These are phyloP conservation scores for Ptyas mucosa DNA, from an alignment of 2,113 vertebrate species.

Conservation along the genomic window DNA sequence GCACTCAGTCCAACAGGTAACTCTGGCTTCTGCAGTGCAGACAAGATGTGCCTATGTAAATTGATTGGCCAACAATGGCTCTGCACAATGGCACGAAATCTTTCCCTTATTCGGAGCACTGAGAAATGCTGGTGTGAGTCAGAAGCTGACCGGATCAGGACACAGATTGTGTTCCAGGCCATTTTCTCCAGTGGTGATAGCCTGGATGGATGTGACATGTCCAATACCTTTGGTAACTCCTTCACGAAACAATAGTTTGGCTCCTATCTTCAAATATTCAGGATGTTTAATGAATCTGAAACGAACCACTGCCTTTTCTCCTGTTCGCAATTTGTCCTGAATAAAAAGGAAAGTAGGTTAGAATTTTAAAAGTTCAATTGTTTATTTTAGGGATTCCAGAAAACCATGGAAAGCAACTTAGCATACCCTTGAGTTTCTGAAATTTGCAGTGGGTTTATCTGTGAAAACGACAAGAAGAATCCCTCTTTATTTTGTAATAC, in stretches of 20 bases:
- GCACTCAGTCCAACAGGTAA: slow-evolving; percentile 23
- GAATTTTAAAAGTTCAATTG: neutral
- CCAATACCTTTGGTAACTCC: slow-evolving; percentile 97
- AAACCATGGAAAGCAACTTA: neutral
- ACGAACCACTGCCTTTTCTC: slow-evolving; percentile 93
- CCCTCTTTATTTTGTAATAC: neutral
- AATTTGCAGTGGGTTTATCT: neutral
- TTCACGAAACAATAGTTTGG: slow-evolving; percentile 95
- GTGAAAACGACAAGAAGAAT: neutral
- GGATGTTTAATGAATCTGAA: slow-evolving; percentile 98
- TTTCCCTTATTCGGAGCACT: slow-evolving; percentile 37
- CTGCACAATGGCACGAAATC: slow-evolving; percentile 22
- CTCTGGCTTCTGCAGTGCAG: slow-evolving; percentile 37
- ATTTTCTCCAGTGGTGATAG: slow-evolving; percentile 72
- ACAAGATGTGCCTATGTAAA: slow-evolving; percentile 23
- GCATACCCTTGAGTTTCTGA: neutral
- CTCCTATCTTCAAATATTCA: slow-evolving; percentile 94
- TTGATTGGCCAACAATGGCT: slow-evolving; percentile 49
- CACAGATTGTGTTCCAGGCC: slow-evolving; percentile 58
- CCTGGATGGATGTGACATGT: slow-evolving; percentile 90
- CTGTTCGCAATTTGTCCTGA: slow-evolving; percentile 93
- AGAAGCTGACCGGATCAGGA: slow-evolving; percentile 69
- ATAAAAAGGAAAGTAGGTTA: neutral
- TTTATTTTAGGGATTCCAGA: neutral
- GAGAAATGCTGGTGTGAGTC: slow-evolving; percentile 57